A percentile compares a stretch with the other conserved stretches of the same genome.
Conservation (phyloP, 2,113 vertebrate genomes). For the Plectropomus leopardus region DNA sequence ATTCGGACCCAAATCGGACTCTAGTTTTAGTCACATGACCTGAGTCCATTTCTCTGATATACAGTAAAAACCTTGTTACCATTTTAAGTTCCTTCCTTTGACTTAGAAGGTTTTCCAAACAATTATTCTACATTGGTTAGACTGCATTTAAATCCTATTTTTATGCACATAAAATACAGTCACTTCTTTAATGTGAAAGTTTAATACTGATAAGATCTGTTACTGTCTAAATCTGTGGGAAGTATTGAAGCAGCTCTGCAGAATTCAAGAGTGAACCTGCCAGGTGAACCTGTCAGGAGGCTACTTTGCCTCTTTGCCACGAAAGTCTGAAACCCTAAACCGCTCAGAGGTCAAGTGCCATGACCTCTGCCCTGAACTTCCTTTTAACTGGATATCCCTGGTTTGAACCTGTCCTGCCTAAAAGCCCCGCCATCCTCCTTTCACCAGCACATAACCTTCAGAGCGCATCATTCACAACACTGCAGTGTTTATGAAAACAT, state of each 20-base stretch:
- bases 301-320: not conserved
- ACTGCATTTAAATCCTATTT: not conserved
- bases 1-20: too few relatives aligned
- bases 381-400: conserved; percentile 38
- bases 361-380: conserved; percentile 13
- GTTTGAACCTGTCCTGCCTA: conserved; percentile 4
- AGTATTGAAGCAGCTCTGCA: not conserved
- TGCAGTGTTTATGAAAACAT: conserved; percentile 28
- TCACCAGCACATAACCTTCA: conserved; percentile 22
- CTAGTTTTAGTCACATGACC: too few relatives aligned
- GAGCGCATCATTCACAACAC: conserved; percentile 27
- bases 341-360: conserved; percentile 29
- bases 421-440: not conserved
- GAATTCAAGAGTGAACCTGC: not conserved
- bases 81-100: too few relatives aligned
- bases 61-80: too few relatives aligned
- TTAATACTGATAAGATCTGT: not conserved
- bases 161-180: not conserved
- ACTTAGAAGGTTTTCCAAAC: not conserved
- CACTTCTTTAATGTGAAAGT: not conserved
- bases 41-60: too few relatives aligned
- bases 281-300: not conserved
- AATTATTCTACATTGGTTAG: not conserved
- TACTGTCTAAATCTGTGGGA: not conserved
- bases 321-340: conserved; percentile 28